Evolutionary conservation across 1,140 invertebrate genomes (phyloP), one percentile per base, ranked within the genome.

Genomic region (Lepidostoma basale): DNA sequence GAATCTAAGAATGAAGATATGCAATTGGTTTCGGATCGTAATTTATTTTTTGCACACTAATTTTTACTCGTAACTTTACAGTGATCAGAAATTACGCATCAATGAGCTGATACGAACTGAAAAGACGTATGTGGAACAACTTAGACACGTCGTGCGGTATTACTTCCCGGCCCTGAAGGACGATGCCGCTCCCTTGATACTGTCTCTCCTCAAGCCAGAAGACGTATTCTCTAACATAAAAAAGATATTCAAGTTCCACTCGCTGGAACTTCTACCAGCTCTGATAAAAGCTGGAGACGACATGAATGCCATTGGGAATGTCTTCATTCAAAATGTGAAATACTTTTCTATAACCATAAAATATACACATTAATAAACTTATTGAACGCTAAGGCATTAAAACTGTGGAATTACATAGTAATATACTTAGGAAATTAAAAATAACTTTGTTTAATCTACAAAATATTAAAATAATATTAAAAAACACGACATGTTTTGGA

Each of bases 151-250:
- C 40, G 78, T 83, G 1, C 77, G 78, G 54, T 77, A 83, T 74
- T 83, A 83, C 72, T 79, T 83, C 22, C 80, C 80, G 14, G 76
- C 76, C 63, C 76, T 79, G 77, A 67, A 72, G 28, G 69, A 73
- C 33, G 69, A 76, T 25, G 78, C 77, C 45, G 71, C 77, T 62
- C 75, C 78, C 39, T 62, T 70, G 23, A 68, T 73, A 62, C 74
- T 81, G 47, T 63, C 65, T 63, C 76, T 74, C n/a, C 73, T 78
- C 63, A 12, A 28, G 9, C 79, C 80, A 71, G 60, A 75, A 20
- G 77, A 81, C 56, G 80, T 83, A 68, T 83, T 83, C 74, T 76
- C 77, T 39, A 83, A 82, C 74, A 81, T 82, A 16, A 79, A 83
- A 64, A 74, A 77, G 23, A 79, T 83, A 71, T 78, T 77, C 73